These are phyloP conservation scores for Syngnathus floridae DNA, from an alignment of 2,113 vertebrate genomes.

Conservation along the genomic window DNA sequence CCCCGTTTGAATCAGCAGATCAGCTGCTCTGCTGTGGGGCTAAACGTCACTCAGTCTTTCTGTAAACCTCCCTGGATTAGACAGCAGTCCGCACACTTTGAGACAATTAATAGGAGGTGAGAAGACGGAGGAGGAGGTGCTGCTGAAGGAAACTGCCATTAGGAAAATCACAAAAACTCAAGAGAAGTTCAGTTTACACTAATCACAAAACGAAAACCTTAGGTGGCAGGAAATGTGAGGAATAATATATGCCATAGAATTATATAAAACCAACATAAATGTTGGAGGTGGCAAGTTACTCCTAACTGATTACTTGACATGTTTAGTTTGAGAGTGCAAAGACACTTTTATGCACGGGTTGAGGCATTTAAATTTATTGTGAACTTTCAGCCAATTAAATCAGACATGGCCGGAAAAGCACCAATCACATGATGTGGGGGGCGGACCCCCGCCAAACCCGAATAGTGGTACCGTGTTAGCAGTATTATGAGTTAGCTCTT, in stretches of 20 bases:
- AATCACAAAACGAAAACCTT: no score
- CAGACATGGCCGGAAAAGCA: accelerated
- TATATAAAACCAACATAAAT: no score
- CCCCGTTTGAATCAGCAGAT: neutral
- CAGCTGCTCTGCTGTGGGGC: neutral
- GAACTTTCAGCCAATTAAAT: slow-evolving; percentile 31
- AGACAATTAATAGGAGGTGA: slow-evolving; percentile 18
- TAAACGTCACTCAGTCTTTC: slow-evolving; percentile 3
- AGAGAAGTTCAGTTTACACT: neutral
- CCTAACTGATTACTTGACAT: no score
- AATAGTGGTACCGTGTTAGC: slow-evolving; percentile 8
- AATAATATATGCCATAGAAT: no score
- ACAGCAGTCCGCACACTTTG: neutral
- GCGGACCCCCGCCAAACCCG: slow-evolving; percentile 46
- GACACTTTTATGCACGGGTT: neutral
- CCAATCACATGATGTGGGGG: slow-evolving; percentile 26
- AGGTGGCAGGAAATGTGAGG: no score
- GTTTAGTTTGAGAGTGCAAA: no score
- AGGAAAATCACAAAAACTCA: neutral
- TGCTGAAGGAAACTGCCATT: neutral
- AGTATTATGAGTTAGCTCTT: slow-evolving; percentile 1
- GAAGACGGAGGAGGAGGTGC: neutral
- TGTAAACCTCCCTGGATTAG: slow-evolving; percentile 28
- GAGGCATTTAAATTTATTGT: neutral
- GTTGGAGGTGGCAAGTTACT: no score